A percentile compares a stretch with the other conserved stretches of the same genome.
Evolutionary conservation across 2,797 vertebrate species (phyloP).

Genomic region (Enteromius paludinosus): DNA sequence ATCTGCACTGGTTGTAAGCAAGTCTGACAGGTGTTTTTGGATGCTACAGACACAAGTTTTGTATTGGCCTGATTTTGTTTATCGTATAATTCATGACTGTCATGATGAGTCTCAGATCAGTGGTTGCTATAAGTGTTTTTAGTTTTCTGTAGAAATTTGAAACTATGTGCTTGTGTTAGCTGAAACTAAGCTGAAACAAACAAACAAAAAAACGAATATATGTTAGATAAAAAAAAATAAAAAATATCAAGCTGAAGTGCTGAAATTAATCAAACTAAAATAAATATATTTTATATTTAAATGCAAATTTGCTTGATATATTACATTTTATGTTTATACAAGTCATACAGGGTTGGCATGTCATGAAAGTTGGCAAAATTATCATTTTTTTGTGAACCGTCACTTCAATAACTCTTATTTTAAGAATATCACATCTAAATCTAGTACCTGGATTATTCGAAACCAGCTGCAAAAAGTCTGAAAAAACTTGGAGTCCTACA

Average conservation of each 20-base stretch:
- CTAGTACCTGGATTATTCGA: background rate
- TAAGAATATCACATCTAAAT: background rate
- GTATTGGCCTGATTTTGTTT: background rate
- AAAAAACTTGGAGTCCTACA: background rate
- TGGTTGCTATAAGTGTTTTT: background rate
- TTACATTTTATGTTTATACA: too few species aligned
- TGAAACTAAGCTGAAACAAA: background rate
- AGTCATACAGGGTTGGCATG: background rate
- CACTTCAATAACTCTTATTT: background rate
- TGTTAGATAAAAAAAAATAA: background rate
- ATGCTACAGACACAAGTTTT: background rate
- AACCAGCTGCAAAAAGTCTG: background rate
- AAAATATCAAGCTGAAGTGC: background rate
- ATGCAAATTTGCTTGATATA: too few species aligned
- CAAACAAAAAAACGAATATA: too few species aligned
- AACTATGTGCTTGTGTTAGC: background rate
- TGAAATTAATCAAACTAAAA: background rate
- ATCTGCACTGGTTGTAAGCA: background rate
- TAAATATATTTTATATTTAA: too few species aligned
- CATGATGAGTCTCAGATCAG: background rate
- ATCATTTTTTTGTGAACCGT: background rate
- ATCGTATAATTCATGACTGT: background rate
- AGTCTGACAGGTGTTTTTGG: background rate
- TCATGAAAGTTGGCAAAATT: background rate
- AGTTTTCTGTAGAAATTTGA: background rate